Conservation (phyloP, 2,113 vertebrate species). For the Megatriorchis doriae region DNA sequence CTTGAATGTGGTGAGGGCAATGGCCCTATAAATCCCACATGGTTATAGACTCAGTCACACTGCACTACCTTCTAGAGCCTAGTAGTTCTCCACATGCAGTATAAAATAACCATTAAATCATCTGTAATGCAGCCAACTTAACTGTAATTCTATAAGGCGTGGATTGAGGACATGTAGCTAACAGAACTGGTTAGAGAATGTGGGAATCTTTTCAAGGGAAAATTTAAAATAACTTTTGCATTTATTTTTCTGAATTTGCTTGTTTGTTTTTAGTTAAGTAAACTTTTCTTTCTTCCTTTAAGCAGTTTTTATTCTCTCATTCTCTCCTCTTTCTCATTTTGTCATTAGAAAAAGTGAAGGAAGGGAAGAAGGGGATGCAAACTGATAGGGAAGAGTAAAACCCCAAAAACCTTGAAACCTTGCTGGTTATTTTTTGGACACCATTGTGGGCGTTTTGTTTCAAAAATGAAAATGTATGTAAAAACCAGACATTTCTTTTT, state of each 20-base stretch:
- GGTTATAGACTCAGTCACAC: background rate
- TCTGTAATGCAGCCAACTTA: background rate
- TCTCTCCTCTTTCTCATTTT: background rate
- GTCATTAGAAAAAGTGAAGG: background rate
- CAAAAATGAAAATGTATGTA: background rate
- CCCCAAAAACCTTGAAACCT: background rate
- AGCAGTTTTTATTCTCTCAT: background rate
- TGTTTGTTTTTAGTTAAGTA: background rate
- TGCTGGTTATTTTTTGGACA: background rate
- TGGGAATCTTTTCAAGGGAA: background rate
- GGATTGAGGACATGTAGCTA: background rate
- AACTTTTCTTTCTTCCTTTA: background rate
- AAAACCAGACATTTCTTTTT: background rate
- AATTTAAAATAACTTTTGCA: background rate
- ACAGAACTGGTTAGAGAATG: background rate
- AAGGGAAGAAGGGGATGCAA: background rate
- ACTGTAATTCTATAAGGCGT: background rate
- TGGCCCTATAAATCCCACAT: background rate
- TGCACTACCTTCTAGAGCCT: background rate
- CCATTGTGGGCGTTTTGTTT: fast-evolving
- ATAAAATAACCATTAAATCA: conserved; percentile 12
- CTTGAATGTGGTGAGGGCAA: background rate
- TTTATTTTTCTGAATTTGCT: background rate
- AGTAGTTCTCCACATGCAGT: background rate
- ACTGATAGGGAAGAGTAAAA: background rate